phyloP scores from a whole-genome alignment of 2,888 invertebrate species.

The Hymenopus coronatus region DNA sequence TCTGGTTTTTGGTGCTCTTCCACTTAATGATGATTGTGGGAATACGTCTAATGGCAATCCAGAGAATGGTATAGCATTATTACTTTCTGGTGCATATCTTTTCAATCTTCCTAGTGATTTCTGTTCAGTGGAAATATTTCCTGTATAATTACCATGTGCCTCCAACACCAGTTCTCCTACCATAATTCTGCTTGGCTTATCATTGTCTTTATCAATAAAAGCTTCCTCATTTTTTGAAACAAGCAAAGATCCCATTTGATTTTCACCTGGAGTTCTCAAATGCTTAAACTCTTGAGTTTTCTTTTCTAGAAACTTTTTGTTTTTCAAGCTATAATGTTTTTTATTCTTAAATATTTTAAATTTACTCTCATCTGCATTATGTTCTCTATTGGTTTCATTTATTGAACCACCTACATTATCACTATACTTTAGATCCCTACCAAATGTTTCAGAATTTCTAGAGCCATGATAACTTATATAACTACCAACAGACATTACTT shows the following conservation, averaged over 20 bases:
- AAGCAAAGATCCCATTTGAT: background rate
- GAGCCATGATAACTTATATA: background rate
- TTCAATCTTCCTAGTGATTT: background rate
- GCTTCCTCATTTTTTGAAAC: background rate
- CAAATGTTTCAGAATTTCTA: background rate
- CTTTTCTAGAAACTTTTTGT: background rate
- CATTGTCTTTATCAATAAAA: background rate
- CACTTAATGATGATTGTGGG: background rate
- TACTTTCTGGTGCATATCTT: background rate
- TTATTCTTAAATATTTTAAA: background rate
- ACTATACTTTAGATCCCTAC: background rate
- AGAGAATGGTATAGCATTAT: background rate
- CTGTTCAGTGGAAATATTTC: background rate
- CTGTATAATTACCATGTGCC: background rate
- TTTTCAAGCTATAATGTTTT: background rate
- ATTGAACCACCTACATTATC: background rate
- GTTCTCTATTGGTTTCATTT: background rate
- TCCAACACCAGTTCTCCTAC: background rate
- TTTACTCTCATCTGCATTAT: background rate
- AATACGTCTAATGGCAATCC: background rate
- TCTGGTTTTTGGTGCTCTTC: background rate
- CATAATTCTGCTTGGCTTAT: background rate
- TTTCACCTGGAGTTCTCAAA: background rate
- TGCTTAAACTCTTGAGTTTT: background rate
- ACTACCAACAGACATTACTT: background rate